These are phyloP conservation scores for Calameuta pallipes DNA, from an alignment of 2,888 invertebrate genomes.

Conservation along the genomic window DNA sequence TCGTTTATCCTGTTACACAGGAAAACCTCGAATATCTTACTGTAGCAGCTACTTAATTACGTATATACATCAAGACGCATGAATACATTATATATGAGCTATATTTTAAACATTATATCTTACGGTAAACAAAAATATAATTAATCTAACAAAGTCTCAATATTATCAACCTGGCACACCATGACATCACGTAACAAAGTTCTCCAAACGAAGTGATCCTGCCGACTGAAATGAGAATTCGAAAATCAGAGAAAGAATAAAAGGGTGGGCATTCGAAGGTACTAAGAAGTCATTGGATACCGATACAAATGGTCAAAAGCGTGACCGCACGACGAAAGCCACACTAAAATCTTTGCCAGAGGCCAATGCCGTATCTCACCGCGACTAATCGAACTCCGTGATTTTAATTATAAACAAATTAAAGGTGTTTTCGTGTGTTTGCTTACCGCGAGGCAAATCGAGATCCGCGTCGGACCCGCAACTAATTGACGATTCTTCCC, in stretches of 20 bases:
- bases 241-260: background rate
- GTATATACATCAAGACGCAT: background rate
- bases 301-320: background rate
- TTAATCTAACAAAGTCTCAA: background rate
- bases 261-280: background rate
- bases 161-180: no score
- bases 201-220: background rate
- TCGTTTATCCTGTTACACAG: background rate
- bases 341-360: background rate
- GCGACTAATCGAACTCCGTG: slow-evolving; percentile 26
- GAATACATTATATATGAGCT: background rate
- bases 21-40: background rate
- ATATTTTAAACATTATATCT: background rate
- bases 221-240: background rate
- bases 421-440: slow-evolving; percentile 30
- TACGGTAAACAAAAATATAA: background rate
- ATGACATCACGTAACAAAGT: background rate
- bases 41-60: background rate
- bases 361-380: slow-evolving; percentile 28
- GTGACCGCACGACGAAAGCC: background rate
- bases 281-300: background rate
- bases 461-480: slow-evolving; percentile 5
- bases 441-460: slow-evolving; percentile 26
- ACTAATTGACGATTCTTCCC: slow-evolving; percentile 32
- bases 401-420: slow-evolving; percentile 45